Evolutionary conservation across 2,113 vertebrate species (phyloP).

Genomic region (Colius striatus): DNA sequence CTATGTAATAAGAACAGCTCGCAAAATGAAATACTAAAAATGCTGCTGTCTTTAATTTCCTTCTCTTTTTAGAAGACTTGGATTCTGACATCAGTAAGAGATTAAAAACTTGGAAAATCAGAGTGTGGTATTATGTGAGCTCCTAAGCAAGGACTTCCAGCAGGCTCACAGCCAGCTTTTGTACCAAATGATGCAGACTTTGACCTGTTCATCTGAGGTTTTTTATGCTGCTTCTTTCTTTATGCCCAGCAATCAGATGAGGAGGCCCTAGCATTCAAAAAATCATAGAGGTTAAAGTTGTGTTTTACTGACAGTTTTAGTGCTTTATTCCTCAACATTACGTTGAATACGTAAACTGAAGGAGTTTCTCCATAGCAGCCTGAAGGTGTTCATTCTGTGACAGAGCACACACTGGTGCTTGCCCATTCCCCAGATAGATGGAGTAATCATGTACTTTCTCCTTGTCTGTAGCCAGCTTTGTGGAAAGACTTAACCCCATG

Average conservation of each 20-base stretch:
- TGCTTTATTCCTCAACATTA: not conserved
- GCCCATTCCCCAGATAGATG: not conserved
- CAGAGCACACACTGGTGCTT: not conserved
- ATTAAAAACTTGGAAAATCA: not conserved
- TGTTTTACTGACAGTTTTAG: not conserved
- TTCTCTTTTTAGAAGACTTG: not conserved
- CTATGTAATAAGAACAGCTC: not conserved
- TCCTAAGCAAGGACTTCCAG: not conserved
- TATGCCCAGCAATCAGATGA: not conserved
- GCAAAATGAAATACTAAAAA: not conserved
- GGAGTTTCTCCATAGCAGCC: not conserved
- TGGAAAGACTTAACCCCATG: not conserved
- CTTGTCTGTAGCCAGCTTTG: not conserved
- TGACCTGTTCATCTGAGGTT: not conserved
- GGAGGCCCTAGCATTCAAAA: not conserved
- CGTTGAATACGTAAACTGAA: not conserved
- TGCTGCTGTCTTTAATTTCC: not conserved
- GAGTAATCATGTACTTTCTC: not conserved
- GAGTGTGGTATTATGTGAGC: not conserved
- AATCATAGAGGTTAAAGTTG: not conserved
- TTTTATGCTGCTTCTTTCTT: not conserved
- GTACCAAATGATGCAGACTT: not conserved
- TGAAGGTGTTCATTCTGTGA: not conserved
- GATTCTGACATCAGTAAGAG: not conserved
- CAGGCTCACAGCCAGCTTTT: not conserved